phyloP scores from a whole-genome alignment of 2,797 vertebrate genomes.

The Phataginus tetradactyla region DNA sequence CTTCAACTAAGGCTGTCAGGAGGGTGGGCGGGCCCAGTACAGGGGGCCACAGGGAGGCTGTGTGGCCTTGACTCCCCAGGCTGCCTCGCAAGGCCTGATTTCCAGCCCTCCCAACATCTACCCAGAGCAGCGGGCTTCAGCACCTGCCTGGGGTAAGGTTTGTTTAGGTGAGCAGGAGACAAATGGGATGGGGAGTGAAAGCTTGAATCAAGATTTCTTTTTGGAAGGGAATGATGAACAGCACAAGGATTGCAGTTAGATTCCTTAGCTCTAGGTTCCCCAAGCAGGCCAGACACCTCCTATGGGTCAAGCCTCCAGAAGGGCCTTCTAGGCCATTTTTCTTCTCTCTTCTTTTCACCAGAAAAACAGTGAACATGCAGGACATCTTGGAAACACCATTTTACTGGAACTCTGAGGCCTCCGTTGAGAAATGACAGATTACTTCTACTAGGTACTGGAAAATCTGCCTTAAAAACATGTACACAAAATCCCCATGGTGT shows the following conservation, averaged over 20 bases:
- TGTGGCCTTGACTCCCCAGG: accelerated
- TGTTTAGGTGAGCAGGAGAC: not conserved
- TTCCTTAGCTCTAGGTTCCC: not conserved
- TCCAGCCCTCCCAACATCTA: not conserved
- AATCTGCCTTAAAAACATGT: not conserved
- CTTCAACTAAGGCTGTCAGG: not conserved
- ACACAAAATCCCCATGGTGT: not conserved
- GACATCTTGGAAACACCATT: not conserved
- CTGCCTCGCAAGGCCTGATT: not conserved
- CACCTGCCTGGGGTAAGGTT: not conserved
- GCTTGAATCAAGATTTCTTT: not conserved
- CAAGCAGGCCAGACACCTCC: not conserved
- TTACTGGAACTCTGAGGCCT: not conserved
- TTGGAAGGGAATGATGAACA: not conserved
- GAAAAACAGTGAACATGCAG: not conserved
- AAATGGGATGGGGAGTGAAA: not conserved
- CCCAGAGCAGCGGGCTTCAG: not conserved
- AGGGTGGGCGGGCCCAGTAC: not conserved
- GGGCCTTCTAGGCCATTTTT: not conserved
- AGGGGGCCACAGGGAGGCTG: too few relatives aligned
- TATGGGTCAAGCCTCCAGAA: not conserved
- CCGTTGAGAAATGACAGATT: not conserved
- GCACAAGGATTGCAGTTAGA: not conserved
- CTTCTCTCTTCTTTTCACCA: not conserved
- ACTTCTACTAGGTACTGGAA: not conserved